Evolutionary conservation across 2,888 invertebrate species (phyloP).

Genomic region (Thera obeliscata): DNA sequence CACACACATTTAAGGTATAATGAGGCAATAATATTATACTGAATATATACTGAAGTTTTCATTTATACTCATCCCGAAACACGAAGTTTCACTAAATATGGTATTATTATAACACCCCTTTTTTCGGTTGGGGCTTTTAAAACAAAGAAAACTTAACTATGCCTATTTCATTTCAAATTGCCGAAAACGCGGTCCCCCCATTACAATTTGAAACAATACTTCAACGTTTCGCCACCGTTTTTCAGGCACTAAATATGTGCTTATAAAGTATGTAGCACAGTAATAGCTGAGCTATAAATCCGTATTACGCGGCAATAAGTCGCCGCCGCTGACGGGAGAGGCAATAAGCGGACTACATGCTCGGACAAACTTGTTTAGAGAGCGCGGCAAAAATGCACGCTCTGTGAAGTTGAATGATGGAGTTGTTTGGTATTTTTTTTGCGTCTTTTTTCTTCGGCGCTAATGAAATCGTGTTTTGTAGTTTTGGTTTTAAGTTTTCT

Average conservation of each 20-base stretch:
- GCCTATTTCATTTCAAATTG: background rate
- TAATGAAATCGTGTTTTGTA: conserved; percentile 6
- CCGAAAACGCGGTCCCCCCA: background rate
- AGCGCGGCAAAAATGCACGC: conserved; percentile 24
- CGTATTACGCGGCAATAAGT: conserved; percentile 44
- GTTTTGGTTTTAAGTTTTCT: conserved; percentile 15
- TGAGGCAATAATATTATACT: no score
- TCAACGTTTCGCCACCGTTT: conserved; percentile 10
- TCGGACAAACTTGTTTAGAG: conserved; percentile 28
- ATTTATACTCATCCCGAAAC: no score
- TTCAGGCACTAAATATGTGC: conserved; percentile 27
- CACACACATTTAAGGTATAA: no score
- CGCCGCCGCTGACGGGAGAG: conserved; percentile 32
- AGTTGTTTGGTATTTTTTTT: conserved; percentile 15
- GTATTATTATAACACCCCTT: no score
- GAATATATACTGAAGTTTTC: no score
- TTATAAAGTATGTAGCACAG: conserved; percentile 35
- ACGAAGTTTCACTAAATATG: no score
- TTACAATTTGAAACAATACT: conserved; percentile 6
- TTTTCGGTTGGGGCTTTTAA: no score
- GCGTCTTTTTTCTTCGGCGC: conserved; percentile 12
- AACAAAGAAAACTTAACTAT: background rate
- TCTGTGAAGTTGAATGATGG: conserved; percentile 26
- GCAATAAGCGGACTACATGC: conserved; percentile 25
- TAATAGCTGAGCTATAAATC: conserved; percentile 42